A percentile compares a stretch with the other conserved stretches of the same genome.
These are phyloP conservation scores for Stomorhina lunata DNA, from an alignment of 2,888 invertebrate species.

Conservation along the genomic window DNA sequence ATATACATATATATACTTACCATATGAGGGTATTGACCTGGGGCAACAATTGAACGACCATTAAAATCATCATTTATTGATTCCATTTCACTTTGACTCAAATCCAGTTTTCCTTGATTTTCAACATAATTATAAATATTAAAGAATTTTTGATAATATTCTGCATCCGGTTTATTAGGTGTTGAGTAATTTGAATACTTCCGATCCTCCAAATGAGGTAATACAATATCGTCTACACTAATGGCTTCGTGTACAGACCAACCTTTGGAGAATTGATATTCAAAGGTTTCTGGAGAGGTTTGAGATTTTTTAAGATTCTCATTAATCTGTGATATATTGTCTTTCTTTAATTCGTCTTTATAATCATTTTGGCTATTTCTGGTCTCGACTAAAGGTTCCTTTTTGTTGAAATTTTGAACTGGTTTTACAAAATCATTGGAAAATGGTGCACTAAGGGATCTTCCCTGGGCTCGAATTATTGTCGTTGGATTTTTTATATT, in stretches of 20 bases:
- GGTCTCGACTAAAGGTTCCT: too few relatives aligned
- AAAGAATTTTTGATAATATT: conserved; percentile 67
- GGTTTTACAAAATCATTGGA: background rate
- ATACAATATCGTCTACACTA: conserved; percentile 4
- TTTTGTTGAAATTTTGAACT: background rate
- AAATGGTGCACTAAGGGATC: background rate
- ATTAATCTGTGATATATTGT: background rate
- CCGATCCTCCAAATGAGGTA: conserved; percentile 17
- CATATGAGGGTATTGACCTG: conserved; percentile 77
- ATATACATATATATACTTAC: conserved; percentile 65
- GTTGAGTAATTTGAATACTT: conserved; percentile 32
- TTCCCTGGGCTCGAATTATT: background rate
- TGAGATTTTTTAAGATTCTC: background rate
- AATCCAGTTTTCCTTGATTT: conserved; percentile 58
- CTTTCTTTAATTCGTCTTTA: background rate
- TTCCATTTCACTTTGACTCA: conserved; percentile 64
- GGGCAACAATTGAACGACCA: conserved; percentile 73
- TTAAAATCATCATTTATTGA: conserved; percentile 71
- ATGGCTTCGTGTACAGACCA: conserved; percentile 39
- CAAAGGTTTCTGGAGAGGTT: background rate
- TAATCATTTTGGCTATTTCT: background rate
- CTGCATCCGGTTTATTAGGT: conserved; percentile 56
- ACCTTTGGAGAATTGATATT: conserved; percentile 33
- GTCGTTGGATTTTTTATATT: background rate
- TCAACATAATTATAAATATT: conserved; percentile 67